Conservation (phyloP, 2,888 invertebrate genomes). For the Erannis defoliaria region DNA sequence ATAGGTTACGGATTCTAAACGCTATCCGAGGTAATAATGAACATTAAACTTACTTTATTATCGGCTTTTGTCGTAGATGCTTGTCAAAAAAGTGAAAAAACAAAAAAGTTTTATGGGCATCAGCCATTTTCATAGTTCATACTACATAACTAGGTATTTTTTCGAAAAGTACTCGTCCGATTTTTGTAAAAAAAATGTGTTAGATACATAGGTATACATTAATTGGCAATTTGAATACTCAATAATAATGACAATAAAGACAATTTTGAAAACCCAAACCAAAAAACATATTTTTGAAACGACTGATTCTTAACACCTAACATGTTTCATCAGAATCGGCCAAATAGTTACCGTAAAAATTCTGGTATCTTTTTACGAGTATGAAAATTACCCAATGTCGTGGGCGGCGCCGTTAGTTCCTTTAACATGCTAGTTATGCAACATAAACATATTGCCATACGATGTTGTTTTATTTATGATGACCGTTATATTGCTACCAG, state of each 20-base stretch:
- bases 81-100: no score
- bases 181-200: no score
- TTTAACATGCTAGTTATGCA: conserved; percentile 21
- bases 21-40: conserved; percentile 89
- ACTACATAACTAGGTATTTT: no score
- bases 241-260: no score
- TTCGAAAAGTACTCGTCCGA: no score
- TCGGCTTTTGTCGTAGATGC: no score
- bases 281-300: no score
- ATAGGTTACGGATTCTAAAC: conserved; percentile 95
- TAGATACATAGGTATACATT: not conserved
- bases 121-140: no score
- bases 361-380: not conserved
- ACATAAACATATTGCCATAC: conserved; percentile 31
- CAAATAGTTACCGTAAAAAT: not conserved
- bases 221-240: no score
- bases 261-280: no score
- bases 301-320: no score
- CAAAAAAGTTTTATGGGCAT: no score
- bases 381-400: not conserved
- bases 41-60: not conserved
- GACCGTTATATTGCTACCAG: conserved; percentile 35
- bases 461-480: conserved; percentile 38
- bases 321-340: not conserved
- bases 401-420: conserved; percentile 15